Base-by-base conservation (phyloP, 2,797 vertebrate genomes). In the Intellagama lesueurii region DNA sequence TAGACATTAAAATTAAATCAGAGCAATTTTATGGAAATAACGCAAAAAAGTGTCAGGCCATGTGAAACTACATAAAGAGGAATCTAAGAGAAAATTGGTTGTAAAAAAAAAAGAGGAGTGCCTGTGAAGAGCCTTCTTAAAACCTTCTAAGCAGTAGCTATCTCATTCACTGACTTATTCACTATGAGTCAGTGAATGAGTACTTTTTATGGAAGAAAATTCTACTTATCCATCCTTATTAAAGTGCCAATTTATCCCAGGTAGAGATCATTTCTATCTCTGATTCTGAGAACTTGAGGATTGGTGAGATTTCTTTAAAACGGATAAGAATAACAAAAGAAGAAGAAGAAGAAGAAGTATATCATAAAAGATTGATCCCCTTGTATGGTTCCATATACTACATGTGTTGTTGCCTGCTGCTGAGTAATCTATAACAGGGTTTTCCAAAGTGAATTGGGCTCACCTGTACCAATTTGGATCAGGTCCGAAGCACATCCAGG, bases 1-100 rank as follows among this genome's bases (percentile, higher is more conserved):
- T 60, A 88, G 90, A n/a, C 82, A 93, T 86, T 92, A 87, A 89
- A 94, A 94, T 83, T 88, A 94, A 96, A 93, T 91, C 24, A n/a
- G 9, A 90, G 22, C 44, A 86, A 91, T 79, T 90, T 87, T 87
- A 80, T 85, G 82, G 92, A 89, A 85, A 91, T 89, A 92, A 94
- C 78, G 16, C 16, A 94, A 93, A 84, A 94, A 92, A 49, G 86
- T 86, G 89, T 87, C 82, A 93, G 90, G 77, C 9, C 28, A 24
- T 30, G 5, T 69, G 90, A 68, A 88, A 88, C 76, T 92, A 81
- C 16, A 64, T 91, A 91, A 92, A 73, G 88, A 92, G 91, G 90
- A 91, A 88, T 87, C 88, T 85, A 88, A 89, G 92, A 68, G 26
- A 93, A 93, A 79, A 88, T 66, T 44, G 72, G 70, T 32, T 35